A percentile compares a stretch with the other conserved stretches of the same genome.
Evolutionary conservation across 2,888 invertebrate genomes (phyloP).

Genomic region (Apomyelois bistriatella): DNA sequence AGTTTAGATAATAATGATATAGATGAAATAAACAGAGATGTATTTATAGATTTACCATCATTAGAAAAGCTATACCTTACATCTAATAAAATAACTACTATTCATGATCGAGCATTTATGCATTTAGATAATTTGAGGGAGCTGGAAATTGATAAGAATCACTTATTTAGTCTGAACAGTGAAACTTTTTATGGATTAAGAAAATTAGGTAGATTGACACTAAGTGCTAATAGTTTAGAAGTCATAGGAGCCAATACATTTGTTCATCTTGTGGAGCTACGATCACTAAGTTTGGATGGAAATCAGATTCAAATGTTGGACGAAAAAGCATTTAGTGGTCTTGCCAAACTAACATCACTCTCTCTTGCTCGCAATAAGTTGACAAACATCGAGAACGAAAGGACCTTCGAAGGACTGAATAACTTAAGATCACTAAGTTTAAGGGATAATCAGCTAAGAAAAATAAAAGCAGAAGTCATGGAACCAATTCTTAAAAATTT

Average conservation of each 20-base stretch:
- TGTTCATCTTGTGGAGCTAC: slow-evolving; percentile 50
- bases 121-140: slow-evolving; percentile 84
- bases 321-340: slow-evolving; percentile 62
- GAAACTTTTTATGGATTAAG: slow-evolving; percentile 87
- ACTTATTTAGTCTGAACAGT: slow-evolving; percentile 85
- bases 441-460: slow-evolving; percentile 54
- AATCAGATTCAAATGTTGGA: slow-evolving; percentile 73
- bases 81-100: slow-evolving; percentile 89
- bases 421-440: slow-evolving; percentile 50
- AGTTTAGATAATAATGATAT: slow-evolving; percentile 86
- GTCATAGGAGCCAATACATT: slow-evolving; percentile 89
- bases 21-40: slow-evolving; percentile 85
- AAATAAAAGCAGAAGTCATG: slow-evolving; percentile 50
- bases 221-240: slow-evolving; percentile 85
- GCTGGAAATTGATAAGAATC: slow-evolving; percentile 88
- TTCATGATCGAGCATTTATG: slow-evolving; percentile 92
- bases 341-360: slow-evolving; percentile 46
- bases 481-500: slow-evolving; percentile 58
- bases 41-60: slow-evolving; percentile 85
- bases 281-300: slow-evolving; percentile 53
- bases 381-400: slow-evolving; percentile 46
- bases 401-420: slow-evolving; percentile 49
- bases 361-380: slow-evolving; percentile 59
- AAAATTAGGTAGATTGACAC: slow-evolving; percentile 83
- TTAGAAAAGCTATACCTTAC: slow-evolving; percentile 87